A percentile compares a stretch with the other conserved stretches of the same genome.
Conservation (phyloP, 2,888 invertebrate species). For the Pollenia labialis region DNA sequence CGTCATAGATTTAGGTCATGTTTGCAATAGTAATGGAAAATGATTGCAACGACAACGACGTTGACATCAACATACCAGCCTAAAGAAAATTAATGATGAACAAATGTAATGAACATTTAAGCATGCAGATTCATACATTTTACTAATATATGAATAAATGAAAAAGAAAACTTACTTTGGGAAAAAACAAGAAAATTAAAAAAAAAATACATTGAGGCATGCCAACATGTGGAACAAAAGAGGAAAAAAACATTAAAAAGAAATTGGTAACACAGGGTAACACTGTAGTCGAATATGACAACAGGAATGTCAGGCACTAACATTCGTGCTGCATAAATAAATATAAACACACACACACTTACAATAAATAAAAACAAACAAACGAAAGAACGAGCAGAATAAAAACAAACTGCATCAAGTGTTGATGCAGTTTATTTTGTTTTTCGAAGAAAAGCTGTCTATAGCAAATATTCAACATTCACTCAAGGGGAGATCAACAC, state of each 20-base stretch:
- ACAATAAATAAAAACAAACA: slow-evolving; percentile 34
- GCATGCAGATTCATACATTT: background rate
- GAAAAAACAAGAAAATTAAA: slow-evolving; percentile 10
- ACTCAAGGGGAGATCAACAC: slow-evolving; percentile 32
- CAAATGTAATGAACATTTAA: slow-evolving; percentile 39
- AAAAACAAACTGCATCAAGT: slow-evolving; percentile 64
- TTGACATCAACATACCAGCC: slow-evolving; percentile 63
- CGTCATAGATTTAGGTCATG: slow-evolving; percentile 80
- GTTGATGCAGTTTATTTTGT: slow-evolving; percentile 66
- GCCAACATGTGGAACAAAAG: slow-evolving; percentile 26
- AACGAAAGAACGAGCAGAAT: background rate
- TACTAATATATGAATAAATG: background rate
- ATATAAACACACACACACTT: slow-evolving; percentile 7
- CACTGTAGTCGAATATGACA: slow-evolving; percentile 39
- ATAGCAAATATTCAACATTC: slow-evolving; percentile 24
- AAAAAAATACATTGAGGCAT: slow-evolving; percentile 37
- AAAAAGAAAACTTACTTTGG: background rate
- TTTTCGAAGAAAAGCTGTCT: slow-evolving; percentile 14
- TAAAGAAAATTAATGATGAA: slow-evolving; percentile 53
- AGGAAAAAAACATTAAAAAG: slow-evolving; percentile 7
- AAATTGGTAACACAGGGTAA: slow-evolving; percentile 49
- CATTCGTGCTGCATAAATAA: background rate
- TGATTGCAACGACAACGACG: slow-evolving; percentile 78
- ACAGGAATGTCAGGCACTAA: slow-evolving; percentile 42
- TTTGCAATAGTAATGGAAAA: slow-evolving; percentile 82